Base-by-base conservation (phyloP, 2,113 vertebrate genomes). In the Etheostoma spectabile region DNA sequence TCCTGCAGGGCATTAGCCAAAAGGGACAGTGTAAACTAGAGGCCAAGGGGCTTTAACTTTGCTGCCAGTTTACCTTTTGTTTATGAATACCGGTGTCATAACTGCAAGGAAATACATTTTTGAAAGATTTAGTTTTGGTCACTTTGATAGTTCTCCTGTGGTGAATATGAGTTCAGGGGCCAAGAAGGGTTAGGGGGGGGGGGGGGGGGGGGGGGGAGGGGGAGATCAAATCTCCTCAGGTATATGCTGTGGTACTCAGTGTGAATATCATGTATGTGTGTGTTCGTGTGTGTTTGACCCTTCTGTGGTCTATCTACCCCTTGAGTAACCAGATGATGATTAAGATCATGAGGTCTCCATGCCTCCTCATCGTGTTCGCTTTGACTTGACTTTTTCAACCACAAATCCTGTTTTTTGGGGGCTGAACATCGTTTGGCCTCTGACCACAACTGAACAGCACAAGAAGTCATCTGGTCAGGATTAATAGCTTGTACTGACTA, bases 281-380 rank as follows among this genome's bases (percentile, higher is more conserved):
- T 78, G 69, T 42, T 22, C 33, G 33, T 76, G 76, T 72, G 79
- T 57, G 65, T 74, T 24, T 86, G 77, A 88, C 79, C 88, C 62
- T 27, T 78, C 57, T 65, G 60, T 64, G 49, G 19, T 63, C 73
- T 42, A n/a, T 73, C 85, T 63, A 76, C 83, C 83, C 78, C 77
- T 56, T 65, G 68, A 79, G 90, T 86, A 89, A 84, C 89, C 67
- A 89, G 84, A 90, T 62, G 82, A 89, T 82, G 91, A 88, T 87
- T 88, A 80, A 85, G 91, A 91, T 91, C 90, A 89, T 56, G 77
- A 91, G 89, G 90, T 91, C 86, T 87, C 73, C 75, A 13, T 63
- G 74, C 74, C 64, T 60, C 88, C 74, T 90, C 83, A 75, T 92
- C 86, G 48, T 55, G 86, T 86, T 90, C 85, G 64, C 79, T 76